Base-by-base conservation (phyloP, 2,797 vertebrate genomes). In the Clarias pachynema region DNA sequence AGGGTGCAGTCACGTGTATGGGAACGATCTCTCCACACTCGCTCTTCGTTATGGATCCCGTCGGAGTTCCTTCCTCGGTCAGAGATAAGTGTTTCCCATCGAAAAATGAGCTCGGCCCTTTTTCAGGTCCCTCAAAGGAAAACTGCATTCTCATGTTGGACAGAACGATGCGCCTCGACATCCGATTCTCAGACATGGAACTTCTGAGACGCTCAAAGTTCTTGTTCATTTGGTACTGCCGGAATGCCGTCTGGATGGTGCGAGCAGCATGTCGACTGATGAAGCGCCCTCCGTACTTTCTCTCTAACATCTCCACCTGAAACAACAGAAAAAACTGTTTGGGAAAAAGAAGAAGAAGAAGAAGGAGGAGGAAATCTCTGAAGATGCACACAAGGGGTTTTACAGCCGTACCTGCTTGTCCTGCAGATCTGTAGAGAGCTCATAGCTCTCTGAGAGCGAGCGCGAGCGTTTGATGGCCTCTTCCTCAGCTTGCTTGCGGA, bases 91-190 rank as follows among this genome's bases (percentile, higher is more conserved):
- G 98, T 66, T 96, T 96, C 44, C 97, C 98, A 89, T 99, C 98
- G 0, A 98, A 98, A 91, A 97, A 97, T 60, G 97, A 99, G 94
- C 97, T 96, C 88, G 97, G 97, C 91, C 96, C 94, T 93, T 98
- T 99, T 93, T 99, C 98, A 4, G 97, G 96, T 66, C 97, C 98
- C 93, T 99, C 98, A 85, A 99, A 98, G 8, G 98, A 99, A 93
- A 99, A 97, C 96, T 99, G 98, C 97, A 99, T 98, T 94, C 98
- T 96, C 98, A 99, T 99, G 95, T 97, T 97, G 95, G 96, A 96
- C 81, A 97, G 92, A 73, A 97, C 96, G 7, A 97, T 97, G 78
- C 96, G 95, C 79, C 96, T 94, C 1, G 97, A 96, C 96, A 97
- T 97, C 87, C 96, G 96, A 92, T 96, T 97, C 93, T 97, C 97